phyloP scores from a whole-genome alignment of 2,113 vertebrate genomes.

The Carlito syrichta region DNA sequence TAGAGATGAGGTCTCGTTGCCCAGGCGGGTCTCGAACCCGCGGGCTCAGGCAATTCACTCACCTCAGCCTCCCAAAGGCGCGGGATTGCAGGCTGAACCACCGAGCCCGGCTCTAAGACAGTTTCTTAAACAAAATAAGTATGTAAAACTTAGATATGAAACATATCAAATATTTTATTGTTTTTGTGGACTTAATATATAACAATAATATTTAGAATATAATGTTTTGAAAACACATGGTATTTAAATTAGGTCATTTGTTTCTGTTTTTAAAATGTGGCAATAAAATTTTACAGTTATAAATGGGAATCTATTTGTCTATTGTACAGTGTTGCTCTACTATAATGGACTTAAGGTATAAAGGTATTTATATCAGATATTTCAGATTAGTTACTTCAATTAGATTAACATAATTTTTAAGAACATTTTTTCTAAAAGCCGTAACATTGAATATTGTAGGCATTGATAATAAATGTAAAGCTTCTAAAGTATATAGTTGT shows the following conservation, averaged over 20 bases:
- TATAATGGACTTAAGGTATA: background rate
- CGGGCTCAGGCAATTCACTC: too few species aligned
- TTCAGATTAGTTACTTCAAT: background rate
- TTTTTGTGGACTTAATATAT: too few species aligned
- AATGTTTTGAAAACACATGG: background rate
- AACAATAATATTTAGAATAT: background rate
- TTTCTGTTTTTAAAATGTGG: background rate
- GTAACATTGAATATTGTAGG: background rate
- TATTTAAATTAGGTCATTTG: background rate
- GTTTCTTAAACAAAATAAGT: background rate
- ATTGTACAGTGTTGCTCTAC: background rate
- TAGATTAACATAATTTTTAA: background rate
- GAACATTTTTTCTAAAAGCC: background rate
- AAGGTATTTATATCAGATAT: background rate
- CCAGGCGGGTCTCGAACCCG: too few species aligned
- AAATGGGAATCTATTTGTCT: background rate
- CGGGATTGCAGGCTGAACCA: too few species aligned
- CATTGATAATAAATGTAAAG: background rate
- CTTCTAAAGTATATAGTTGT: background rate
- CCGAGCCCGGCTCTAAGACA: too few species aligned
- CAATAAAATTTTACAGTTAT: background rate
- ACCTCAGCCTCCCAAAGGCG: too few species aligned
- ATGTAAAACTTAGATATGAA: background rate
- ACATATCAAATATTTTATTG: background rate
- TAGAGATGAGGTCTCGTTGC: too few species aligned